Evolutionary conservation across 2,888 invertebrate genomes (phyloP).

Genomic region (Cheiracanthium punctorium): DNA sequence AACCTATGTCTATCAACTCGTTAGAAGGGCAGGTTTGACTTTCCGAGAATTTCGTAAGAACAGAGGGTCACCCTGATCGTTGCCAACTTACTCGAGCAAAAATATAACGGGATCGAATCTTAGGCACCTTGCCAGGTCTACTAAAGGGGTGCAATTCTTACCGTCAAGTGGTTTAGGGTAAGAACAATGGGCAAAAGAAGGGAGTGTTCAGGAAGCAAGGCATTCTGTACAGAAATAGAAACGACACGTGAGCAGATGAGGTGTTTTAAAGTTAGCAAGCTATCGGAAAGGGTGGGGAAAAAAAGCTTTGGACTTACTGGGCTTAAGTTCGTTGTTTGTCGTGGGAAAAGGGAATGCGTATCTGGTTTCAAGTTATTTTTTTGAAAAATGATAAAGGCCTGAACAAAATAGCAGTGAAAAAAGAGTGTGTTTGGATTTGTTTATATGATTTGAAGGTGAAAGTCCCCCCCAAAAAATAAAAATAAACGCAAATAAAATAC

Average conservation of each 20-base stretch:
- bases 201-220: slow-evolving; percentile 9
- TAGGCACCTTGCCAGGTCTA: slow-evolving; percentile 32
- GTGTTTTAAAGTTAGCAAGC: slow-evolving; percentile 47
- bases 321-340: slow-evolving; percentile 18
- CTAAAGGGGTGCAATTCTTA: slow-evolving; percentile 34
- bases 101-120: slow-evolving; percentile 42
- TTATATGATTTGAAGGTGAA: neutral
- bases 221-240: slow-evolving; percentile 53
- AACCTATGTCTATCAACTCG: neutral
- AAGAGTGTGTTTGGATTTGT: neutral
- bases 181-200: slow-evolving; percentile 42
- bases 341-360: slow-evolving; percentile 12
- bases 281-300: neutral
- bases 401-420: neutral
- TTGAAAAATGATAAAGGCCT: neutral
- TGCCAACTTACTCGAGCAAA: slow-evolving; percentile 41
- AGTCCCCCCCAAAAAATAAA: neutral
- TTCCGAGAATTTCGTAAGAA: slow-evolving; percentile 5
- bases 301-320: neutral
- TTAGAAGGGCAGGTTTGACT: neutral
- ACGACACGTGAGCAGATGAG: neutral
- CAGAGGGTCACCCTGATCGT: slow-evolving; percentile 48
- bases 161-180: slow-evolving; percentile 43
- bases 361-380: slow-evolving; percentile 28
- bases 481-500: neutral